Evolutionary conservation across 2,113 vertebrate species (phyloP), one percentile per base, ranked within the genome.

Genomic region (Clarias magur): DNA sequence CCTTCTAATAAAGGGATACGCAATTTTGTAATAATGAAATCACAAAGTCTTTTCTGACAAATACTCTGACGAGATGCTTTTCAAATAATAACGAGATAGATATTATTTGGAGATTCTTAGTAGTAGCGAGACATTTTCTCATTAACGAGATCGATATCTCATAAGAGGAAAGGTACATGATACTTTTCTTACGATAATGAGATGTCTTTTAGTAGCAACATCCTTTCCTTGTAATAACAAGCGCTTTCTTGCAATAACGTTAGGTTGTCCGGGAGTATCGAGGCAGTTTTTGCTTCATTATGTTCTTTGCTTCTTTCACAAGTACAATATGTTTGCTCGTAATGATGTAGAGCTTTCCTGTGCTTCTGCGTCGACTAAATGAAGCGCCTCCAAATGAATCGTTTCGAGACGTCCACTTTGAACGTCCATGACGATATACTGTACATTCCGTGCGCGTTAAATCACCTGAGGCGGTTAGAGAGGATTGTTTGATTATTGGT

Each of bases 391-490:
- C 27, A 34, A 70, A 34, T 70, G 2, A 10, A 21, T 9, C 70
- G 10, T 11, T 73, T 21, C 10, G 70, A 73, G 3, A 42, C 12
- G 70, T 73, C 48, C 59, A 12, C n/a, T 84, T 60, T 34, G 23
- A 27, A 78, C 12, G 4, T 34, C n/a, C 25, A 12, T 7, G 3
- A 8, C 30, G n/a, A 62, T 75, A 17, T 76, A 27, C 34, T 75
- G 11, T 76, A 27, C 34, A n/a, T 48, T 62, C 34, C 21, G n/a
- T 57, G 54, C 23, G 42, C 53, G n/a, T 53, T 76, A 54, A 62
- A 79, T 48, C 83, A 42, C 30, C 56, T 73, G 84, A 85, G 76
- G 59, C 10, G 30, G 30, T 54, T 70, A 70, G 57, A 57, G 67
- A 30, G 54, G 27, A 38, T n/a, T 10, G 70, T 85, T 76, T 59